Percentiles rank a stretch among this genome's conserved stretches.
These are phyloP conservation scores for Dromococcyx pavoninus DNA, from an alignment of 2,797 vertebrate genomes.

Conservation along the genomic window DNA sequence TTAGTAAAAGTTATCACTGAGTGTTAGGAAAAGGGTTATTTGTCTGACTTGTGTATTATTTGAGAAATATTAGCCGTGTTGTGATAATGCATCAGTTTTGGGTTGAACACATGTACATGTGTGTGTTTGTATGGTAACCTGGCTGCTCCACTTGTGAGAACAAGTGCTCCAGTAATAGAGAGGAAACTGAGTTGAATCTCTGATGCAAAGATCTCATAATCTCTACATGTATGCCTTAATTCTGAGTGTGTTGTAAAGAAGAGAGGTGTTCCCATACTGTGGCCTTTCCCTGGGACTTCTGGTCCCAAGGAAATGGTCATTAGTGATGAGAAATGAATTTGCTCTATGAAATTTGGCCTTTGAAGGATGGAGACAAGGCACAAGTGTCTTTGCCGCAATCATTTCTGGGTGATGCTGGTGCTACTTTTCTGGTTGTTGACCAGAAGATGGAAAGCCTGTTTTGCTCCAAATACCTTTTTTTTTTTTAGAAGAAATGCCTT, in stretches of 20 bases:
- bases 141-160: background rate
- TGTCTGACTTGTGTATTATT: background rate
- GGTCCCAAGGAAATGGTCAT: background rate
- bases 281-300: background rate
- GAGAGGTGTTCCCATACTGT: background rate
- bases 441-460: background rate
- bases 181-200: background rate
- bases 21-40: background rate
- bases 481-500: background rate
- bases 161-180: background rate
- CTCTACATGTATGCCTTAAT: background rate
- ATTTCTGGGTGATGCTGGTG: background rate
- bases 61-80: background rate
- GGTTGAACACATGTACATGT: fast-evolving
- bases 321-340: background rate
- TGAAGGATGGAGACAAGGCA: background rate
- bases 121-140: background rate
- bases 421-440: background rate
- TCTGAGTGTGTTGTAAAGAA: background rate
- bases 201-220: background rate
- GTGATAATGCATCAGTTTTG: background rate
- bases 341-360: background rate
- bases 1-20: background rate
- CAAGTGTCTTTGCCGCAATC: background rate
- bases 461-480: background rate